Conservation (phyloP, 37 sponge, comb jelly and placozoan genomes). For the Corticium candelabrum region DNA sequence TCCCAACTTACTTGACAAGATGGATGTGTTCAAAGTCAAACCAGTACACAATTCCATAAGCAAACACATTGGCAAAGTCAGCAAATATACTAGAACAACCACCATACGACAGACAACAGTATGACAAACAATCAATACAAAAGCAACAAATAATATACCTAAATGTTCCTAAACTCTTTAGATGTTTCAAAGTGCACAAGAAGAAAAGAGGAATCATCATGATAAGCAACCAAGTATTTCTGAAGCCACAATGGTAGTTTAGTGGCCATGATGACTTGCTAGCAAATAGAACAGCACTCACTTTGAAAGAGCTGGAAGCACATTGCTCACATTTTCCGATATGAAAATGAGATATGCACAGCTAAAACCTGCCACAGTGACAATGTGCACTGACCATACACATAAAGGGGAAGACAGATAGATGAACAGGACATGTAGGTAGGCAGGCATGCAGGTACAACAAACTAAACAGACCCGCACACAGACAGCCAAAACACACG, state of each 20-base stretch:
- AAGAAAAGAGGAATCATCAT: not conserved
- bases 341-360: slow-evolving; percentile 97
- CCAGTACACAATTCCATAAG: slow-evolving; percentile 80
- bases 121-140: not conserved
- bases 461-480: not conserved
- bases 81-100: slow-evolving; percentile 60
- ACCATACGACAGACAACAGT: slow-evolving; percentile 24
- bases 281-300: slow-evolving; percentile 18
- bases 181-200: not conserved
- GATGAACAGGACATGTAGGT: not conserved
- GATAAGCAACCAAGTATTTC: no score
- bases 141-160: not conserved
- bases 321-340: slow-evolving; percentile 56
- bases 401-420: no score
- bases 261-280: no score
- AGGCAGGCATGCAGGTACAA: not conserved
- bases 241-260: no score
- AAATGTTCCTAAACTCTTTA: not conserved
- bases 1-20: slow-evolving; percentile 50
- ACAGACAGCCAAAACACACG: slow-evolving; percentile 1
- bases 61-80: slow-evolving; percentile 81
- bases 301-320: slow-evolving; percentile 38
- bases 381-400: no score
- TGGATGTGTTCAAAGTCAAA: slow-evolving; percentile 82
- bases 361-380: slow-evolving; percentile 82